Evolutionary conservation across 2,797 vertebrate species (phyloP).

Genomic region (Gymnocypris eckloni): DNA sequence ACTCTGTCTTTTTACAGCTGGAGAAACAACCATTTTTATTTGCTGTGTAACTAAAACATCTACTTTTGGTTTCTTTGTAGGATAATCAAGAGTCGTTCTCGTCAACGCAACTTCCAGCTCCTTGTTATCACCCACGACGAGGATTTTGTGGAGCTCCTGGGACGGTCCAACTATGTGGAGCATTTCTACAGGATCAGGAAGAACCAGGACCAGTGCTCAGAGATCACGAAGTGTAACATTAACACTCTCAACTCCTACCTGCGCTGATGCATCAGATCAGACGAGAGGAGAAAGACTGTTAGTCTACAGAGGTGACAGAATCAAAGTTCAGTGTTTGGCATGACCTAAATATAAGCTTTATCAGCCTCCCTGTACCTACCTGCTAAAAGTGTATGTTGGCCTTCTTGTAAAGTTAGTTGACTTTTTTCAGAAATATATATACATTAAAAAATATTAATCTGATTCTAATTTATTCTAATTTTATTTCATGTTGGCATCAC

Average conservation of each 20-base stretch:
- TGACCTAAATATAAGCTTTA: not conserved
- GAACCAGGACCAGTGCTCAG: slow-evolving; percentile 94
- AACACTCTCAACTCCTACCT: slow-evolving; percentile 82
- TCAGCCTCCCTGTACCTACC: not conserved
- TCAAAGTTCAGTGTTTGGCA: not conserved
- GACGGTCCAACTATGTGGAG: slow-evolving; percentile 94
- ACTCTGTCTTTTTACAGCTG: not conserved
- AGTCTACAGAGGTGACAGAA: not conserved
- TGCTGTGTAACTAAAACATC: not conserved
- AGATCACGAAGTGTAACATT: slow-evolving; percentile 89
- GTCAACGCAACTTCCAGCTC: slow-evolving; percentile 96
- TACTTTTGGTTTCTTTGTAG: slow-evolving; percentile 68
- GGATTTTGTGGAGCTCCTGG: slow-evolving; percentile 96
- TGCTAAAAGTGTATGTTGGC: not conserved
- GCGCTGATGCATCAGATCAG: slow-evolving; percentile 72
- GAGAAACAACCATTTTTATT: not conserved
- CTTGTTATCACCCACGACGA: slow-evolving; percentile 97
- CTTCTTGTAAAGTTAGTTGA: not conserved
- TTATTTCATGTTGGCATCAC: not conserved
- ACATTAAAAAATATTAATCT: not conserved
- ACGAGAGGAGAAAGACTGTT: not conserved
- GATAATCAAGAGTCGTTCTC: slow-evolving; percentile 95
- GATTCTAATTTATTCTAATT: not conserved
- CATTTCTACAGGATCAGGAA: slow-evolving; percentile 96
- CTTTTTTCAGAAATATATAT: not conserved